Percentiles rank a stretch among this genome's conserved stretches.
Conservation (phyloP, 2,113 vertebrate species). For the Ctenodactylus gundi region DNA sequence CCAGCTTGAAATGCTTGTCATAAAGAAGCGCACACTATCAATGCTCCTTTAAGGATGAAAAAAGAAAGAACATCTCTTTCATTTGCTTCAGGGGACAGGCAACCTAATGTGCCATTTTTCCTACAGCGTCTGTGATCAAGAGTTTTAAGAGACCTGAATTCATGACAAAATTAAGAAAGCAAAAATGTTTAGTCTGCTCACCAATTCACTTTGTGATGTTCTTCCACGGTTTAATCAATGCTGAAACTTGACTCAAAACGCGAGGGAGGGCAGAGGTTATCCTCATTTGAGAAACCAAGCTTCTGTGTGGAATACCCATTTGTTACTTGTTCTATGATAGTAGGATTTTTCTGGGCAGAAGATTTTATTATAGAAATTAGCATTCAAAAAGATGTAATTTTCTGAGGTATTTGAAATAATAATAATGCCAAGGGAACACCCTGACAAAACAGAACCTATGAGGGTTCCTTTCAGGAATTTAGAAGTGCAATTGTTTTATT, state of each 20-base stretch:
- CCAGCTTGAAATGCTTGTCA: slow-evolving; percentile 29
- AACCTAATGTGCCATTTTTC: not conserved
- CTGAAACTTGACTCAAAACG: slow-evolving; percentile 61
- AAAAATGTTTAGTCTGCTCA: slow-evolving; percentile 22
- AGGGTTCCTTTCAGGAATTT: slow-evolving; percentile 50
- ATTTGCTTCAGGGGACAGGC: slow-evolving; percentile 49
- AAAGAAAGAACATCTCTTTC: slow-evolving; percentile 49
- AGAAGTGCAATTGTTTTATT: slow-evolving; percentile 55
- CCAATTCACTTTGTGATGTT: slow-evolving; percentile 61
- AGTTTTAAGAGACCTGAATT: slow-evolving; percentile 63
- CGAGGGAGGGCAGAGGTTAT: not conserved
- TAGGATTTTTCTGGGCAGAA: slow-evolving; percentile 57
- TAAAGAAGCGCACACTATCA: not conserved
- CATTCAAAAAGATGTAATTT: not conserved
- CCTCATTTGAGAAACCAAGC: slow-evolving; percentile 25
- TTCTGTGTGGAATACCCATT: slow-evolving; percentile 58
- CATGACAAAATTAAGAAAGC: slow-evolving; percentile 58
- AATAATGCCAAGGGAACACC: not conserved
- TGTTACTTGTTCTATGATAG: slow-evolving; percentile 35
- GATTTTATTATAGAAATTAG: not conserved
- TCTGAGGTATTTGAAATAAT: not conserved
- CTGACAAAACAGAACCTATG: not conserved
- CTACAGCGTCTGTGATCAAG: not conserved
- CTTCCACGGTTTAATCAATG: slow-evolving; percentile 66
- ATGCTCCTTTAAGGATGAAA: not conserved